Conservation (phyloP, 2,888 invertebrate species). For the Spatulosminthurus flaviceps region DNA sequence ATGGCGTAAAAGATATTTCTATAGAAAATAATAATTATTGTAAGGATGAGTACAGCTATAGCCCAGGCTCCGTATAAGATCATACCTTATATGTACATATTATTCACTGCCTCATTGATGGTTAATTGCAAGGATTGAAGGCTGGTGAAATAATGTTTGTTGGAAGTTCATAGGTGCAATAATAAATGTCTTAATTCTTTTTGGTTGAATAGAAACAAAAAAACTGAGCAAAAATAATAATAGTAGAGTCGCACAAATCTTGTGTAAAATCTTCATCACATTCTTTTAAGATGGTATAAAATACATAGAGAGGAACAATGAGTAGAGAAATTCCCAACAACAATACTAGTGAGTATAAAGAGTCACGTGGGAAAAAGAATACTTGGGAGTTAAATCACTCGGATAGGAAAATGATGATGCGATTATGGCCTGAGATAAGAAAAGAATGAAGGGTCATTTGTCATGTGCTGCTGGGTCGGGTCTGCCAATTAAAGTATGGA, state of each 20-base stretch:
- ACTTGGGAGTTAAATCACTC: background rate
- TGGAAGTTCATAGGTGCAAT: background rate
- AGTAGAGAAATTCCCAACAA: background rate
- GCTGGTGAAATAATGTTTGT: conserved; percentile 9
- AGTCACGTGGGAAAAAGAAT: background rate
- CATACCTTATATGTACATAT: too few species aligned
- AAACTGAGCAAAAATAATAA: background rate
- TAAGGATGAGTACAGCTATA: too few species aligned
- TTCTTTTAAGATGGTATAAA: background rate
- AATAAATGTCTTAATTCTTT: conserved; percentile 18
- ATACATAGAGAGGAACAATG: background rate
- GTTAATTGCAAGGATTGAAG: background rate
- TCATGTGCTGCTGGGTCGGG: conserved; percentile 22
- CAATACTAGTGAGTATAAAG: too few species aligned
- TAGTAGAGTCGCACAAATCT: too few species aligned
- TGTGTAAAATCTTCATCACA: too few species aligned
- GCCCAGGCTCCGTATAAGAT: too few species aligned
- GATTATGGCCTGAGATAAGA: conserved; percentile 26
- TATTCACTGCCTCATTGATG: background rate
- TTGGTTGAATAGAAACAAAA: background rate
- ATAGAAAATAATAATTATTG: too few species aligned
- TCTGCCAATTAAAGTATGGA: conserved; percentile 34
- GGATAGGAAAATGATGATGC: conserved; percentile 20
- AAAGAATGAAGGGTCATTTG: conserved; percentile 43
- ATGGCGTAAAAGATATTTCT: background rate